Evolutionary conservation across 2,888 invertebrate species (phyloP), one percentile per base, ranked within the genome.

Genomic region (Marasmarcha lunaedactyla): DNA sequence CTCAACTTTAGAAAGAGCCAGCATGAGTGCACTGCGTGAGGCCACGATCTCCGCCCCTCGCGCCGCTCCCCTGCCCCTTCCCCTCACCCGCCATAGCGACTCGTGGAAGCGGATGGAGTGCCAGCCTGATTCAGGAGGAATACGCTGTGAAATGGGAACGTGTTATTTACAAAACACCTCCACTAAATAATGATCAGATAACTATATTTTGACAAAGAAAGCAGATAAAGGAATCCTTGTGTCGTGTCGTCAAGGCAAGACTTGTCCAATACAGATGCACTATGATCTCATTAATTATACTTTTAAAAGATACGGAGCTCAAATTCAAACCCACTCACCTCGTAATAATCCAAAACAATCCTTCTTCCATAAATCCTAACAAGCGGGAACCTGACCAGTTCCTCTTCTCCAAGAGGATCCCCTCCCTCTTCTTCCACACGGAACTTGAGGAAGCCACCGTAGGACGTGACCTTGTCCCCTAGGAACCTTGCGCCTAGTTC

Each of bases 381-480:
- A 11, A 95, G 71, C 0, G 96, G 95, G 66, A 90, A 91, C 40
- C 87, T 84, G 1, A 84, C 71, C 30, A 90, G 59, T 1, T 89
- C 68, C 1, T 89, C 83, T 2, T 74, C 70, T 0, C 81, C 68
- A 25, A 88, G 86, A 13, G 88, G 78, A 26, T 85, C 84, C 0
- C 87, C 84, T 0, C 85, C 85, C 35, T 89, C 89, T 46, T 90
- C 89, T 39, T 90, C 87, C 0, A 92, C 87, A 1, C 87, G 85
- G 64, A 97, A 97, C 46, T 91, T 86, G 36, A 98, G 74, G 46
- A 89, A 89, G 2, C 98, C 98, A 15, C 95, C 96, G 71, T 98
- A 98, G 14, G 97, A 95, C 45, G 92, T 86, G 11, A 94, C 90
- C 65, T 91, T 84, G 71, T 98, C 98, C 0, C 95, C 95, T 10